phyloP scores from a whole-genome alignment of 2,888 invertebrate genomes.

The Orthonevra nobilis region DNA sequence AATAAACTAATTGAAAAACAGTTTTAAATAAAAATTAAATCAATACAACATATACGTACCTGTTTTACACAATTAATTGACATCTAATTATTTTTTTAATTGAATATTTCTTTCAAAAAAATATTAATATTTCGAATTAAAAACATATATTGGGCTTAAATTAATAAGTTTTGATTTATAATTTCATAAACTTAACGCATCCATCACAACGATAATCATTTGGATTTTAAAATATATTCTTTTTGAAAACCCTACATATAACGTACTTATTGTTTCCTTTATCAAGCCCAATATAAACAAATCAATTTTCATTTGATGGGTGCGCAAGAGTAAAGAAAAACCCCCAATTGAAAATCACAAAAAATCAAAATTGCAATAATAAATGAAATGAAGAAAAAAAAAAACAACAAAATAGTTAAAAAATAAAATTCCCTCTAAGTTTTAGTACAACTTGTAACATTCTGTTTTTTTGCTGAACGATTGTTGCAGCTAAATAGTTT shows the following conservation, averaged over 20 bases:
- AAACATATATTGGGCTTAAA: slow-evolving; percentile 29
- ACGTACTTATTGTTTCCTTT: slow-evolving; percentile 41
- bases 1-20: slow-evolving; percentile 37
- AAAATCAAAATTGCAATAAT: slow-evolving; percentile 62
- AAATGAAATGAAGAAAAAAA: too few species aligned
- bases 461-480: slow-evolving; percentile 7
- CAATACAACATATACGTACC: slow-evolving; percentile 67
- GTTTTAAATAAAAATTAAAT: slow-evolving; percentile 26
- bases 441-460: slow-evolving; percentile 44
- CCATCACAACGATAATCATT: slow-evolving; percentile 33
- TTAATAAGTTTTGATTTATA: slow-evolving; percentile 1
- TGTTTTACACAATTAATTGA: slow-evolving; percentile 66
- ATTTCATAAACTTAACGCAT: slow-evolving; percentile 34
- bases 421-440: slow-evolving; percentile 20
- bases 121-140: too few species aligned
- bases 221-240: neutral
- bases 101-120: slow-evolving; percentile 34
- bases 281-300: slow-evolving; percentile 42
- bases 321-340: slow-evolving; percentile 37
- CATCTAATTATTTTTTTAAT: slow-evolving; percentile 49
- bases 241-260: slow-evolving; percentile 15
- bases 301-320: slow-evolving; percentile 50
- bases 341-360: slow-evolving; percentile 50
- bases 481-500: slow-evolving; percentile 19
- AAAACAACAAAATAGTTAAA: slow-evolving; percentile 1